These are phyloP conservation scores for Casuarius casuarius DNA, from an alignment of 2,113 vertebrate genomes.

Conservation along the genomic window DNA sequence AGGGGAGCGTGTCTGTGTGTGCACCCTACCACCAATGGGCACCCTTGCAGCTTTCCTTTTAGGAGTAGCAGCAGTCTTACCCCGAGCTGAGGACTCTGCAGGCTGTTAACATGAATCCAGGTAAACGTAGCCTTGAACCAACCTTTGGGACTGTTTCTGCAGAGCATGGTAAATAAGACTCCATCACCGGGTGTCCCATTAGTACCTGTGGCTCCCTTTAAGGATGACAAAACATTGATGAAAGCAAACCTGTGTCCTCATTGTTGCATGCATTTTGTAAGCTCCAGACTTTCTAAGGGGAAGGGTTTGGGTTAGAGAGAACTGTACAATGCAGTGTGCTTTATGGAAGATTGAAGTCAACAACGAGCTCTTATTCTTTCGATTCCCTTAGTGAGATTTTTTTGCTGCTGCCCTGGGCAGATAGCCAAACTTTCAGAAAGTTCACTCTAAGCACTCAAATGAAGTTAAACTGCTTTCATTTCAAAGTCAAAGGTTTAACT, in stretches of 20 bases:
- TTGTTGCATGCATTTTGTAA: fast-evolving
- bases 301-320: neutral
- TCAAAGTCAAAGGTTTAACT: neutral
- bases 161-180: neutral
- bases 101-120: neutral
- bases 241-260: neutral
- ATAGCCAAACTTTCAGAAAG: neutral
- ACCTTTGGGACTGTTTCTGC: neutral
- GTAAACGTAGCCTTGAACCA: neutral
- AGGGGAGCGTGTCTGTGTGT: neutral
- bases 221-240: neutral
- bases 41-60: fast-evolving
- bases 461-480: neutral
- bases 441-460: neutral
- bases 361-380: neutral
- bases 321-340: fast-evolving
- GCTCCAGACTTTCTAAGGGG: neutral
- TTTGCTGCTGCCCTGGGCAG: neutral
- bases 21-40: fast-evolving
- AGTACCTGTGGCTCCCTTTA: neutral
- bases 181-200: neutral
- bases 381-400: neutral
- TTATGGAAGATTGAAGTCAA: neutral
- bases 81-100: fast-evolving
- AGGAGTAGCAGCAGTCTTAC: neutral